Base-by-base conservation (phyloP, 2,797 vertebrate species). In the Gallinago stenura region DNA sequence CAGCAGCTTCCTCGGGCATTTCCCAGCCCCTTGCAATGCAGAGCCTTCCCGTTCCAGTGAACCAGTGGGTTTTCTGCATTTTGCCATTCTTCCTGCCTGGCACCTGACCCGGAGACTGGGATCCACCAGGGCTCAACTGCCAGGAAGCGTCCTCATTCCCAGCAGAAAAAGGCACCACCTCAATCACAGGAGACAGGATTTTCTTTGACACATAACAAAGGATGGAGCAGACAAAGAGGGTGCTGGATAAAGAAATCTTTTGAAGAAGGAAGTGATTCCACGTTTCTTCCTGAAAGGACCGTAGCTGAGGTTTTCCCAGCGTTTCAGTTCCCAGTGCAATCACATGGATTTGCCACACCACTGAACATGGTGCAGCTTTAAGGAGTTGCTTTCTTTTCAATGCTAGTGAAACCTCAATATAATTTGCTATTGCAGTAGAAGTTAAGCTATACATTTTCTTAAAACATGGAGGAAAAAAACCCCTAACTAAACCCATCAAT, bases 131-230 rank as follows among this genome's bases (percentile, higher is more conserved):
- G 73, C 60, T 60, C 45, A 58, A 5, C 20, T 1, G 4, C 54
- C 50, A 13, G 1, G 1, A 25, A 45, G 37, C 0, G 4, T 19
- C 12, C 1, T 10, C 18, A 6, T 4, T 57, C 28, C 31, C 71
- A 66, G 45, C 35, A 68, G 19, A 30, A 86, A 65, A 60, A 72
- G n/a, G 50, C 73, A 71, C 8, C 39, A 16, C 0, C 5, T 21
- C 22, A 19, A 24, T 46, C 60, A 51, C 13, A 60, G 56, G n/a
- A 54, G n/a, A 72, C 25, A 12, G 10, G 25, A 22, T 39, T 51
- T 50, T 62, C 50, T 72, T 24, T 54, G 62, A 76, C 25, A 28
- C 1, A 1, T 22, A 62, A 57, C 43, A 37, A 66, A 46, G 2
- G 7, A 70, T 10, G 33, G 10, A 50, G 24, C 33, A 61, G 76